Evolutionary conservation across 1,140 invertebrate species (phyloP).

Genomic region (Achroia grisella): DNA sequence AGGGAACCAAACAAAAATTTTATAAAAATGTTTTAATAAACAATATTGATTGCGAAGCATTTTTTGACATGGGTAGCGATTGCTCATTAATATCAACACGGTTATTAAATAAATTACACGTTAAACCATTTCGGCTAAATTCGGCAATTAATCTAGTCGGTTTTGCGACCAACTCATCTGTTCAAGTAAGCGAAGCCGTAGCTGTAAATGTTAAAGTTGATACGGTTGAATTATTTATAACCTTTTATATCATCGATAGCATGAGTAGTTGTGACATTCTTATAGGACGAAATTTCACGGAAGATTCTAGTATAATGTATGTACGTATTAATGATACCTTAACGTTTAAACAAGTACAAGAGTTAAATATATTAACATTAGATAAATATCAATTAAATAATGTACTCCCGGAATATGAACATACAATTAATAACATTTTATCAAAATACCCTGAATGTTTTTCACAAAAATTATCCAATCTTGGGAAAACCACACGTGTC

Average conservation of each 20-base stretch:
- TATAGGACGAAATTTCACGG: conserved; percentile 14
- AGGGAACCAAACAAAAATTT: conserved; percentile 8
- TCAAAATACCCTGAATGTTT: too few relatives aligned
- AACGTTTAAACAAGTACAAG: conserved; percentile 1
- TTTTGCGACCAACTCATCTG: not conserved
- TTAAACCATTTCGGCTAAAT: not conserved
- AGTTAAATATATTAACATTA: too few relatives aligned
- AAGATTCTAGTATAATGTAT: conserved; percentile 7
- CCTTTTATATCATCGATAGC: conserved; percentile 5
- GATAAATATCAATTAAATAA: too few relatives aligned
- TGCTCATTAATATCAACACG: conserved; percentile 3
- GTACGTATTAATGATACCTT: conserved; percentile 1
- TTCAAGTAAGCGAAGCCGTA: conserved; percentile 2
- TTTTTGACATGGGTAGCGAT: too few relatives aligned
- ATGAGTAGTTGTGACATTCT: conserved; percentile 7
- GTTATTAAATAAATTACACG: not conserved
- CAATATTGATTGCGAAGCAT: conserved; percentile 6
- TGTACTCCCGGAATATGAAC: too few relatives aligned
- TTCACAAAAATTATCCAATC: too few relatives aligned
- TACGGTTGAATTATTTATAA: conserved; percentile 2
- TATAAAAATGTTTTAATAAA: conserved; percentile 2
- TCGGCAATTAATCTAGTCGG: conserved; percentile 3
- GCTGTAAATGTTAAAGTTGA: conserved; percentile 7
- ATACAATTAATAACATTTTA: too few relatives aligned
- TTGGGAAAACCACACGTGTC: conserved; percentile 6